Percentiles rank a stretch among this genome's conserved stretches.
These are phyloP conservation scores for Zosterops japonicus DNA, from an alignment of 2,113 vertebrate genomes.

Conservation along the genomic window DNA sequence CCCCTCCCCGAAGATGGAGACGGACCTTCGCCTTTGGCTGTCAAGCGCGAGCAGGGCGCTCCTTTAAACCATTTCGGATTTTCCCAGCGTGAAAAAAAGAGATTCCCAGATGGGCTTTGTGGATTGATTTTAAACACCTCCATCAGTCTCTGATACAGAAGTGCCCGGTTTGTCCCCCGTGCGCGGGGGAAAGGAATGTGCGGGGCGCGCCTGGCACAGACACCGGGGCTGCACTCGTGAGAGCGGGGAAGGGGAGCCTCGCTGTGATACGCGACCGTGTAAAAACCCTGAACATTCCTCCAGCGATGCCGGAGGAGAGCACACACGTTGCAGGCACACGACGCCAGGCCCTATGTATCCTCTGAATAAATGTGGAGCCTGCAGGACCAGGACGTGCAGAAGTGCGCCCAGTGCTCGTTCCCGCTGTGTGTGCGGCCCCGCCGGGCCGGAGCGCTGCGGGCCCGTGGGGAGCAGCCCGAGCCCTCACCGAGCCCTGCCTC, in stretches of 20 bases:
- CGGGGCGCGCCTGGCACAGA: not conserved
- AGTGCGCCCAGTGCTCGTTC: not conserved
- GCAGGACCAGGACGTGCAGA: not conserved
- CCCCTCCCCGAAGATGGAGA: not conserved
- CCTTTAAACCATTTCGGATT: not conserved
- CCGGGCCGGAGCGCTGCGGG: not conserved
- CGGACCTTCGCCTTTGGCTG: conserved; percentile 5
- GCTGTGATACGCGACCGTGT: not conserved
- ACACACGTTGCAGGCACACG: not conserved
- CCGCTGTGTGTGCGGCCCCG: not conserved
- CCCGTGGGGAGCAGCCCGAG: not conserved
- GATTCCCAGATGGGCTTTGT: not conserved
- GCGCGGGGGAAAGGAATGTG: not conserved
- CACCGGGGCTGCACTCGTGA: not conserved
- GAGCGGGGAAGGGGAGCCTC: not conserved
- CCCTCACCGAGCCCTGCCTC: not conserved
- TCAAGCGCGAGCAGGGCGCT: not conserved
- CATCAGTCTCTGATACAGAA: not conserved
- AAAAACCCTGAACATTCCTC: not conserved
- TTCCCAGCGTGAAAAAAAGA: not conserved
- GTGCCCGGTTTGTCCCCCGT: not conserved
- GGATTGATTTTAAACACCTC: not conserved
- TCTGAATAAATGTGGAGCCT: not conserved
- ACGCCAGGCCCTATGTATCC: not conserved
- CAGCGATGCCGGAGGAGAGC: not conserved